Evolutionary conservation across 2,797 vertebrate species (phyloP), one percentile per base, ranked within the genome.

Genomic region (Parauchenoglanis punctatus): DNA sequence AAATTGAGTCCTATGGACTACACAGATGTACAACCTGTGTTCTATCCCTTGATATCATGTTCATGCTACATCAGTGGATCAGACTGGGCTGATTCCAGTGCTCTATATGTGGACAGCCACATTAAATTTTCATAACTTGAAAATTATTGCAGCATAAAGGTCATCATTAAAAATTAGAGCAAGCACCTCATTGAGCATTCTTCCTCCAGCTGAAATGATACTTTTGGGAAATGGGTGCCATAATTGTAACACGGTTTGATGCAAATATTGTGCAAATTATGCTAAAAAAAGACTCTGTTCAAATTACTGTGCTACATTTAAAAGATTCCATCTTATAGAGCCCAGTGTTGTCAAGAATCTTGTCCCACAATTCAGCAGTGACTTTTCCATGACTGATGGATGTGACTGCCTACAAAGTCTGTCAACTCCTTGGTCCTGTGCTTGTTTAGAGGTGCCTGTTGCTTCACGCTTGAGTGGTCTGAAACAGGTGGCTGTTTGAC

Each of bases 401-500:
- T 63, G 72, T 82, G 75, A 87, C 85, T 84, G 88, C 75, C 31
- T 81, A 23, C 31, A 72, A 54, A 72, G 73, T 81, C 85, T 84
- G 89, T 87, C 84, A 86, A 28, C 78, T 56, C 81, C 76, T 76
- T 23, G 13, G 75, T 72, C 56, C 18, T 81, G 75, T 68, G 28
- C 78, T 86, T 87, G 73, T 86, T 85, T 73, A 87, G 81, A 88
- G 78, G 59, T 46, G 28, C 63, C 85, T 83, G 83, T 82, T 61
- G 58, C 68, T 83, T 88, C 81, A 82, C 12, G 70, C 82, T 70
- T 83, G 63, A 83, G 54, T 35, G 65, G 82, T 31, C 49, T 67
- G 15, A 72, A 87, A 90, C 88, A 90, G 87, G 83, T 88, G 67
- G 83, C 81, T 84, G 80, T 81, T 84, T 87, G 87, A 86, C 87